Conservation (phyloP, 2,888 invertebrate species). For the Venusia cambrica region DNA sequence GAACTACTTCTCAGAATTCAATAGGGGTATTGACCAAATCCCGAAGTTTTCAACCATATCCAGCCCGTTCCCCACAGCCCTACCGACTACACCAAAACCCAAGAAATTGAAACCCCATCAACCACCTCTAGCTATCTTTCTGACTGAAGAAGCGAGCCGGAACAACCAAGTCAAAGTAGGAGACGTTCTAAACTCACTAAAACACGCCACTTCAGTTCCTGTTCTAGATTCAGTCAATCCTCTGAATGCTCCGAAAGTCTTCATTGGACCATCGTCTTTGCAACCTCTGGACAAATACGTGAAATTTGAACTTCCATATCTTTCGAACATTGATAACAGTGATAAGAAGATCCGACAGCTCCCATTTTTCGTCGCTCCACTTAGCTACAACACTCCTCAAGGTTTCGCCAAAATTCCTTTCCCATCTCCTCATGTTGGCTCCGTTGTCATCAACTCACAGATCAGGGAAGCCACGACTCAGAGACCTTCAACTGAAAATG, state of each 20-base stretch:
- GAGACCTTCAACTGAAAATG: constrained; percentile 29
- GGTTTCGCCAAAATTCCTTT: constrained; percentile 93
- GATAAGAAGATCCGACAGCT: constrained; percentile 87
- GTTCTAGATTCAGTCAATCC: constrained; percentile 88
- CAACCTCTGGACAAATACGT: constrained; percentile 86
- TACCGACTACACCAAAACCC: constrained; percentile 67
- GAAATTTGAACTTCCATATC: constrained; percentile 91
- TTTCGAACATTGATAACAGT: constrained; percentile 86
- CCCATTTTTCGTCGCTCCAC: constrained; percentile 92
- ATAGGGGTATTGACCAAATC: constrained; percentile 54
- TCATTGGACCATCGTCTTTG: constrained; percentile 90
- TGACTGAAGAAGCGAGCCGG: constrained; percentile 77
- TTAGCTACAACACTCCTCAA: constrained; percentile 90
- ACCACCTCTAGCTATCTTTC: constrained; percentile 91
- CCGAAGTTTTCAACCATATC: constrained; percentile 62
- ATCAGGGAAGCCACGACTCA: constrained; percentile 51
- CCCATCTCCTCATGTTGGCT: constrained; percentile 93
- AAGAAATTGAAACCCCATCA: constrained; percentile 89
- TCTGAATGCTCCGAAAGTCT: constrained; percentile 86
- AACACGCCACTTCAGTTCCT: constrained; percentile 86
- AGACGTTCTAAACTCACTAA: constrained; percentile 86
- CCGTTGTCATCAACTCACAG: constrained; percentile 86
- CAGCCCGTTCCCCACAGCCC: constrained; percentile 61
- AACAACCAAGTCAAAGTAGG: constrained; percentile 81
- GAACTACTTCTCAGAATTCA: constrained; percentile 59